Conservation (phyloP, 2,113 vertebrate species). For the Serinus canaria region DNA sequence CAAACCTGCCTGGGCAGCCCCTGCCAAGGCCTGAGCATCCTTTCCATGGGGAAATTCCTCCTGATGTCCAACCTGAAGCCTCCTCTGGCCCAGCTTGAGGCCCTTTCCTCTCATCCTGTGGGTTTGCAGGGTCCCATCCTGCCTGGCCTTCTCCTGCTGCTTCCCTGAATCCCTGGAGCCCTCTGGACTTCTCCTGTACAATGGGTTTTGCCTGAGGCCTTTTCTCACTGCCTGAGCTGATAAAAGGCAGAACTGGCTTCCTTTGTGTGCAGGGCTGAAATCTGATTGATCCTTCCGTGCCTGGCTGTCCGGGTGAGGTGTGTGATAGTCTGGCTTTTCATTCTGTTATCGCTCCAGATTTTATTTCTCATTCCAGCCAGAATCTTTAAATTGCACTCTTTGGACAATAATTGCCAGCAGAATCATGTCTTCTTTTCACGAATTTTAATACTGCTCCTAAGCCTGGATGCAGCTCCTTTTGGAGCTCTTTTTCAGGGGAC, state of each 20-base stretch:
- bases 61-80: neutral
- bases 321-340: slow-evolving; percentile 43
- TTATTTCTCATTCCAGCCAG: slow-evolving; percentile 10
- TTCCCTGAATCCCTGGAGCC: neutral
- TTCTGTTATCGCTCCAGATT: neutral
- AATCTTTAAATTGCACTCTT: slow-evolving; percentile 7
- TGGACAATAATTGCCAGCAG: neutral
- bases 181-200: neutral
- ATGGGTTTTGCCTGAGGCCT: neutral
- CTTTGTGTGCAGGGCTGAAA: slow-evolving; percentile 20
- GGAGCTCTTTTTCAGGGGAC: neutral
- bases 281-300: slow-evolving; percentile 1
- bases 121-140: neutral
- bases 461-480: neutral
- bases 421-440: neutral
- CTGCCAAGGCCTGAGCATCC: fast-evolving
- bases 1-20: neutral
- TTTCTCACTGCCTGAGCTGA: neutral
- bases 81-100: neutral
- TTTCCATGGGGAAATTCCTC: neutral
- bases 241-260: slow-evolving; percentile 2
- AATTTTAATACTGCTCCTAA: neutral
- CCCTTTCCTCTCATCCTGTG: neutral
- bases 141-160: neutral
- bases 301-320: neutral